Evolutionary conservation across 2,797 vertebrate genomes (phyloP), one percentile per base, ranked within the genome.

Genomic region (Mallotus villosus): DNA sequence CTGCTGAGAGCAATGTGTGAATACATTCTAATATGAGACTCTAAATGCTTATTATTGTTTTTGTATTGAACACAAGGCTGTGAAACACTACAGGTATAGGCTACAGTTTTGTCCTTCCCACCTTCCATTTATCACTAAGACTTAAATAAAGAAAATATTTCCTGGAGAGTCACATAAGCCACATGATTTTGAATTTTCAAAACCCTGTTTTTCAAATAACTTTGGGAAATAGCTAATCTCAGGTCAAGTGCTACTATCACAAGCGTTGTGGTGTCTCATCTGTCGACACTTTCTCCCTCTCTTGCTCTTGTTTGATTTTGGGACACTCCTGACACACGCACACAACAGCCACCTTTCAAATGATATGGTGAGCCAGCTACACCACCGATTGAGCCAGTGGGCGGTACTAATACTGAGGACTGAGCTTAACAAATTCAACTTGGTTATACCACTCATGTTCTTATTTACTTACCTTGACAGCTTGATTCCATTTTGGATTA

Each of bases 81-180:
- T 46, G 41, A 46, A 81, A 86, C 82, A 79, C 58, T 87, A 88
- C 85, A 64, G 12, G 73, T 87, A 88, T 86, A 64, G 12, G 73
- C 67, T 25, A 66, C 67, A 16, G 37, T 63, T 69, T 72, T 79
- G 68, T 82, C 80, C 82, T 63, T 71, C 53, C 77, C 75, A 82
- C 84, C 87, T 81, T 81, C 84, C 82, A 89, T 88, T 85, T 70
- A 86, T 89, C 84, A 86, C 57, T 53, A 72, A 67, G 73, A 81
- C 84, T 62, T 79, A 73, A 77, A 84, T 78, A 81, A 34, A 9
- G 85, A 84, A 86, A 68, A 77, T 59, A 69, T 85, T 80, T 85
- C 58, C 55, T 61, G 14, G 68, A 79, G 81, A 83, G 81, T 84
- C 84, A 84, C 81, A 85, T 80, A 82, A 74, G 82, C 71, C 77